Evolutionary conservation across 2,888 invertebrate genomes (phyloP), one percentile per base, ranked within the genome.

Genomic region (Cosmopolites sordidus): DNA sequence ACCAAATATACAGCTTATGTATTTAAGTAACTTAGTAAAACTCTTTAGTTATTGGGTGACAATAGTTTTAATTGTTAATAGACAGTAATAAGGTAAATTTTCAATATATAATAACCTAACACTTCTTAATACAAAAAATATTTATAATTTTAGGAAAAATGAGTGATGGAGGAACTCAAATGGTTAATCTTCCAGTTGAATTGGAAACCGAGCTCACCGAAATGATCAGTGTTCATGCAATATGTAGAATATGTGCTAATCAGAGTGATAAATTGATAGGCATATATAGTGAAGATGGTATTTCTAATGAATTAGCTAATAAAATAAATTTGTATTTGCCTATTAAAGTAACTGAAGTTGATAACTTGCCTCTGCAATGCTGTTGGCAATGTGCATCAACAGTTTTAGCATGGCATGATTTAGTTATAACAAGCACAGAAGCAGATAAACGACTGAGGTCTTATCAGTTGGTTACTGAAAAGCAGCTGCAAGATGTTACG

Each of bases 271-370:
- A 67, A 62, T 51, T 69, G 14, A 77, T 85, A 49, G 80, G 82
- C 5, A 83, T 87, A 63, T 85, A 81, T 63, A 74, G 77, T 12
- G 81, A 77, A 0, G 83, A 84, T 64, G 84, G 84, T 1, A 61
- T 77, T 8, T 77, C 78, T 59, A 80, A 82, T 62, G 76, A 81
- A 50, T 66, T 87, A 11, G 75, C 78, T 16, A 76, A 73, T 1
- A 85, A 84, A 74, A 83, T 87, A 60, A 76, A 82, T 58, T 76
- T 77, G 57, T 79, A 86, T 70, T 71, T 87, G 48, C 85, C 86
- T 1, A 78, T 86, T 61, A 74, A 76, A 73, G 83, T 84, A 65
- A 62, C 69, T 43, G 68, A 68, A 58, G 63, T 64, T 0, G 84
- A 86, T 63, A 69, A 65, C 9, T 70, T 85, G 54, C 84, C 86